A percentile compares a stretch with the other conserved stretches of the same genome.
Conservation (phyloP, 2,113 vertebrate species). For the Ictalurus punctatus region DNA sequence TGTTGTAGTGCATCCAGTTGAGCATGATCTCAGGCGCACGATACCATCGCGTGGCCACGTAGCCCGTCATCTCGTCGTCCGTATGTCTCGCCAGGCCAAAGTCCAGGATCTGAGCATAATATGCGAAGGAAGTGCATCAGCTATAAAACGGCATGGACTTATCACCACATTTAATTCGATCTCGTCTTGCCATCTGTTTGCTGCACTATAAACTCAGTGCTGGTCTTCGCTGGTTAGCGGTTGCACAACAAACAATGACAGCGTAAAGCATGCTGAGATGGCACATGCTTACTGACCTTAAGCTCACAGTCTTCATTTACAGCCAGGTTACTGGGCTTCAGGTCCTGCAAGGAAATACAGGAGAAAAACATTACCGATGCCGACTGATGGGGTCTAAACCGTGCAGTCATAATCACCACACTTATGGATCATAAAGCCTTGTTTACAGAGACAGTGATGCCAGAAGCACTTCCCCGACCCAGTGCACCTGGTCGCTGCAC, state of each 20-base stretch:
- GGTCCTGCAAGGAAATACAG: slow-evolving; percentile 75
- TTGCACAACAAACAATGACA: slow-evolving; percentile 22
- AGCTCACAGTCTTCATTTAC: slow-evolving; percentile 80
- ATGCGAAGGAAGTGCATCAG: neutral
- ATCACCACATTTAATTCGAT: slow-evolving; percentile 26
- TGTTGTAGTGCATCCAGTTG: slow-evolving; percentile 99
- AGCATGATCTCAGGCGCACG: slow-evolving; percentile 75
- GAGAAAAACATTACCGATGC: neutral
- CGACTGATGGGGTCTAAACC: neutral
- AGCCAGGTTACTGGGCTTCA: slow-evolving; percentile 96
- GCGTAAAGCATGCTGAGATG: neutral
- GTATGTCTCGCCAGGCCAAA: slow-evolving; percentile 96
- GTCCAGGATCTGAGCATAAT: slow-evolving; percentile 86
- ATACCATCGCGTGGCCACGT: slow-evolving; percentile 96
- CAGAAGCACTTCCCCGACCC: slow-evolving; percentile 3
- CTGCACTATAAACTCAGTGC: slow-evolving; percentile 25
- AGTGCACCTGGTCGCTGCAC: neutral
- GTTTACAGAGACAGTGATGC: slow-evolving; percentile 34
- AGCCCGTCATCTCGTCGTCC: slow-evolving; percentile 97
- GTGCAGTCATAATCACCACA: neutral
- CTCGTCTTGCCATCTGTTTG: slow-evolving; percentile 3
- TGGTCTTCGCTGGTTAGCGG: slow-evolving; percentile 9
- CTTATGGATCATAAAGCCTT: slow-evolving; percentile 7
- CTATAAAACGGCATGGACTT: slow-evolving; percentile 2
- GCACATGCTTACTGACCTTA: slow-evolving; percentile 64